Evolutionary conservation across 2,888 invertebrate genomes (phyloP).

Genomic region (Synanthedon vespiformis): DNA sequence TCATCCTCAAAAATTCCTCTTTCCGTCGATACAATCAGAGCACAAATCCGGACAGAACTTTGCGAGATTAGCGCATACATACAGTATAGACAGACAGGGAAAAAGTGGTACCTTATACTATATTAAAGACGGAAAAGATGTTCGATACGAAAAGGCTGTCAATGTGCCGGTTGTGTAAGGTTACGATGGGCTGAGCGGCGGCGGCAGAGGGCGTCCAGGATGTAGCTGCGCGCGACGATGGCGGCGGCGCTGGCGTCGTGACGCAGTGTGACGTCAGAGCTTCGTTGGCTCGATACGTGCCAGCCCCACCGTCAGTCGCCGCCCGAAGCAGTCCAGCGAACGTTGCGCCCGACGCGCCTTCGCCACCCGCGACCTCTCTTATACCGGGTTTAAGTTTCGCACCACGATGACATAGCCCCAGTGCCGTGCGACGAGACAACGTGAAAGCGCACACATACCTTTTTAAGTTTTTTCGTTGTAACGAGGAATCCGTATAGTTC

Average conservation of each 20-base stretch:
- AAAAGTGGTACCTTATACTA: background rate
- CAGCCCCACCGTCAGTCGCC: conserved; percentile 72
- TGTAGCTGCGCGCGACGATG: conserved; percentile 36
- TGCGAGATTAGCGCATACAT: background rate
- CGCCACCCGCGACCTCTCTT: conserved; percentile 54
- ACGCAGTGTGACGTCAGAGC: conserved; percentile 80
- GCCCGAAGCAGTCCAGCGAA: conserved; percentile 64
- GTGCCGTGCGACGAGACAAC: conserved; percentile 62
- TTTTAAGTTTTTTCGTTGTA: conserved; percentile 64
- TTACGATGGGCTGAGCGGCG: conserved; percentile 37
- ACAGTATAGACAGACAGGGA: too few species aligned
- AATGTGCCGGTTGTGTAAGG: conserved; percentile 57
- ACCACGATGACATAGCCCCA: conserved; percentile 67
- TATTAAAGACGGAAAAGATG: conserved; percentile 4
- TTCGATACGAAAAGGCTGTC: conserved; percentile 33
- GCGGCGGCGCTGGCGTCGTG: conserved; percentile 68
- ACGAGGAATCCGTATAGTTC: conserved; percentile 62
- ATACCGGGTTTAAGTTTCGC: conserved; percentile 67
- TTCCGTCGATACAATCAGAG: too few species aligned
- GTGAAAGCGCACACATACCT: conserved; percentile 65
- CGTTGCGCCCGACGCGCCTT: conserved; percentile 58
- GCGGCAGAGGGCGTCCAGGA: conserved; percentile 22
- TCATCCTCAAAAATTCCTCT: too few species aligned
- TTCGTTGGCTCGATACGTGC: conserved; percentile 75
- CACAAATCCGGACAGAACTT: too few species aligned